Base-by-base conservation (phyloP, 2,888 invertebrate genomes). In the Hydrotaea cyrtoneurina region DNA sequence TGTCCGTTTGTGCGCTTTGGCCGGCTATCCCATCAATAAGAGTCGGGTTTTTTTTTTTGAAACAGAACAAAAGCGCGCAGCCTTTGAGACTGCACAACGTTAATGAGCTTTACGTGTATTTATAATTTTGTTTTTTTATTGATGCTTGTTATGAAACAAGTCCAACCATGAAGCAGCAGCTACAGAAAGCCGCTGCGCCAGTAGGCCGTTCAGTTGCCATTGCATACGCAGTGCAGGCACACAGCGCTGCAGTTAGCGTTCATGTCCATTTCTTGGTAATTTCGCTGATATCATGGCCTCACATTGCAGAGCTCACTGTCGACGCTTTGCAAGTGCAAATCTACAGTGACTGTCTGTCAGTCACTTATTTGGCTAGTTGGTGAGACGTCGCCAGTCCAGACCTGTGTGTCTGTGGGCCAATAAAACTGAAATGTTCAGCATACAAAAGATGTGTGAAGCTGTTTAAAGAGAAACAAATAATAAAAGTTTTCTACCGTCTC, bases 81-180 rank as follows among this genome's bases (percentile, higher is more conserved):
- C 79, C 85, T 85, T 85, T 85, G 82, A 82, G 74, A 73, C 82
- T 77, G 81, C 77, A 74, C 55, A 76, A 82, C 79, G 82, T 80
- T 85, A 85, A 85, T 85, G 85, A 85, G 82, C 85, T 85, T 85
- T 85, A 82, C 85, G 85, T 85, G 85, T 85, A 85, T 79, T 80
- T 82, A 82, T 85, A 85, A 84, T 85, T 80, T n/a, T n/a, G n/a
- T n/a, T n/a, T n/a, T 82, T 85, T 85, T 85, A 85, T 85, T 85
- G 82, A 36, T 71, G 77, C 85, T 85, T 85, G 85, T 85, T 85
- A 85, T 85, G 79, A 82, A 82, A 82, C 76, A 82, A 85, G 82
- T 74, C 69, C 77, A 62, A 39, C 43, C 72, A 69, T 39, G 21
- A 8, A 21, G 46, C 13, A 23, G 2, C 69, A 69, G 69, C 21